Conservation (phyloP, 2,888 invertebrate genomes). For the Prenolepis imparis region DNA sequence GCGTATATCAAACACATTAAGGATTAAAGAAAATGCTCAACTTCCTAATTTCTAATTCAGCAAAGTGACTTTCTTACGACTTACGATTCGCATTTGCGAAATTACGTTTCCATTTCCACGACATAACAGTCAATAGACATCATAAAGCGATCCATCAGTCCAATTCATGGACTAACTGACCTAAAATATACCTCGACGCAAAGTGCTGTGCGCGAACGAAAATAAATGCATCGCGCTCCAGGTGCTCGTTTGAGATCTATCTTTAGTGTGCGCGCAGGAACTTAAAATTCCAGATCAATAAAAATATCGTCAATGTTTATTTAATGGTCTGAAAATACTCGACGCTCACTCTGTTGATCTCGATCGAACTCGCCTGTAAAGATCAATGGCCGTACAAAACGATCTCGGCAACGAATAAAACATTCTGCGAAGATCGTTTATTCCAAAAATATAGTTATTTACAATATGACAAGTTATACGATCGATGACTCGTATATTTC, state of each 20-base stretch:
- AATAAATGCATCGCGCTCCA: slow-evolving; percentile 39
- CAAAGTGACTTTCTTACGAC: neutral
- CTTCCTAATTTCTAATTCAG: neutral
- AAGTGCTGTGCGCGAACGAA: slow-evolving; percentile 22
- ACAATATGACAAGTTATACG: slow-evolving; percentile 5
- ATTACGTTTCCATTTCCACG: slow-evolving; percentile 6
- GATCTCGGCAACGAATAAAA: neutral
- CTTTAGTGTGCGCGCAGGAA: slow-evolving; percentile 31
- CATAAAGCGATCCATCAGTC: slow-evolving; percentile 1
- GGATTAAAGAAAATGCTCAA: neutral
- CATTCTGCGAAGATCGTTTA: slow-evolving; percentile 50
- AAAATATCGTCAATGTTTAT: slow-evolving; percentile 48
- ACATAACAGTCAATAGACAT: neutral
- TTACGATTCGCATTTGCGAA: slow-evolving; percentile 8
- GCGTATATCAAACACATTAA: neutral
- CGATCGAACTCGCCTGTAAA: slow-evolving; percentile 9
- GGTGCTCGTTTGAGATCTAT: slow-evolving; percentile 35
- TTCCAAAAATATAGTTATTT: slow-evolving; percentile 67
- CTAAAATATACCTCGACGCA: slow-evolving; percentile 18
- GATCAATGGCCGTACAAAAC: neutral
- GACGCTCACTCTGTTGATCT: slow-evolving; percentile 13
- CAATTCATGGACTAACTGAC: slow-evolving; percentile 19
- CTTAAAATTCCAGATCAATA: slow-evolving; percentile 42
- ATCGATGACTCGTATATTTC: slow-evolving; percentile 5
- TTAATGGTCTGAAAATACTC: slow-evolving; percentile 38